A percentile compares a stretch with the other conserved stretches of the same genome.
Conservation (phyloP, 2,113 vertebrate species). For the Ammospiza caudacuta region DNA sequence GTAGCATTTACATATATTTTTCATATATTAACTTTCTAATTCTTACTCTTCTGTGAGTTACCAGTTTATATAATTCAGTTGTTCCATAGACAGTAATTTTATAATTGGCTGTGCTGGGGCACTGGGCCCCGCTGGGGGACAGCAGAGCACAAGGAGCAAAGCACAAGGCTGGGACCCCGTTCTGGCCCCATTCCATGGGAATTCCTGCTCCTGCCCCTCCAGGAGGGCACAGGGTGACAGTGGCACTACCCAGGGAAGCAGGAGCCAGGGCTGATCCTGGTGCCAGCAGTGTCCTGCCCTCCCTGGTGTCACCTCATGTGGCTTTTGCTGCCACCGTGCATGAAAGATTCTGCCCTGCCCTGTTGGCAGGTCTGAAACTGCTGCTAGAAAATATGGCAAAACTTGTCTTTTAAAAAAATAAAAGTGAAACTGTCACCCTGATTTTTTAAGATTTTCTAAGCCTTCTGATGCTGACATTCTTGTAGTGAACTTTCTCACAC, state of each 20-base stretch:
- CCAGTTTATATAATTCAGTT: neutral
- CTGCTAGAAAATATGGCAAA: neutral
- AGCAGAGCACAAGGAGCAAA: neutral
- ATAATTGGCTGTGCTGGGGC: neutral
- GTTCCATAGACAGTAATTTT: neutral
- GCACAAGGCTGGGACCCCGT: fast-evolving
- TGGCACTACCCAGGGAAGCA: neutral
- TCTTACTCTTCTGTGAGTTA: neutral
- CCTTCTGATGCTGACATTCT: no score
- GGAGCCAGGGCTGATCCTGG: neutral
- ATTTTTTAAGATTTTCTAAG: no score
- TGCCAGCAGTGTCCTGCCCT: neutral
- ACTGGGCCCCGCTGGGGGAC: neutral
- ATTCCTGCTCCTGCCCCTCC: neutral
- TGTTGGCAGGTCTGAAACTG: neutral
- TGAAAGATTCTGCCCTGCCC: no score
- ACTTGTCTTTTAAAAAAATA: neutral
- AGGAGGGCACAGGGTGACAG: fast-evolving
- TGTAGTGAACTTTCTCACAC: no score
- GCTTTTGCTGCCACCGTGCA: neutral
- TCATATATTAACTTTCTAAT: neutral
- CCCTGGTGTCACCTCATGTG: neutral
- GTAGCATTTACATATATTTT: neutral
- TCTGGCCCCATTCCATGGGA: neutral
- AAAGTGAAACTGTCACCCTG: neutral